Evolutionary conservation across 1,140 invertebrate genomes (phyloP), one percentile per base, ranked within the genome.

Genomic region (Caenorhabditis latens): DNA sequence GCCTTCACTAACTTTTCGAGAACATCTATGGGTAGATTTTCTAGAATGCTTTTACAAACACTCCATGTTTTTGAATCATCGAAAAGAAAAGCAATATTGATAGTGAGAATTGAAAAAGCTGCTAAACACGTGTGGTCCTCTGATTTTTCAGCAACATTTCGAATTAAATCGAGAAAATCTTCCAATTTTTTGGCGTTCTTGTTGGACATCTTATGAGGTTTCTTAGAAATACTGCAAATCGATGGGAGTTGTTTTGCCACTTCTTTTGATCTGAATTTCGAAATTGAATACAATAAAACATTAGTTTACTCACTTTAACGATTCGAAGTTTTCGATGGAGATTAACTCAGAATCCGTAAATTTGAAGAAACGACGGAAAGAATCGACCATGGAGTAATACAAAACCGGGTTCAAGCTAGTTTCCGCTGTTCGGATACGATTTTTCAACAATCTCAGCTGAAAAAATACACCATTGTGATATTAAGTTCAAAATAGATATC

Each of bases 1-100:
- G 14, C 40, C n/a, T 79, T 79, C n/a, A 79, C 14, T n/a, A 79
- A n/a, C 21, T 50, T 79, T 53, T 79, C 71, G n/a, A 79, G 46
- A 8, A 24, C 19, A 24, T 79, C 46, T n/a, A 46, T 43, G 13
- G 71, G 71, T 2, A 53, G 46, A 11, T n/a, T 11, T 50, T 24
- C 50, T 46, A 79, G 14, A 8, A 50, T 43, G 24, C 53, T 50
- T n/a, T n/a, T 16, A 46, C 42, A 13, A 43, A 79, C 4, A 24
- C 11, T 50, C 43, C 71, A 50, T 13, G 1, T 32, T 24, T 32
- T 63, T 8, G 9, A 24, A 7, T 79, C 46, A 21, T 79, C 71
- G 71, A 79, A 79, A 19, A 79, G 9, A 0, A 79, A 4, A 4
- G 71, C 43, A 79, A 79, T 24, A 43, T 79, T 79, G 9, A 79